Evolutionary conservation across 2,797 vertebrate species (phyloP).

Genomic region (Falco biarmicus): DNA sequence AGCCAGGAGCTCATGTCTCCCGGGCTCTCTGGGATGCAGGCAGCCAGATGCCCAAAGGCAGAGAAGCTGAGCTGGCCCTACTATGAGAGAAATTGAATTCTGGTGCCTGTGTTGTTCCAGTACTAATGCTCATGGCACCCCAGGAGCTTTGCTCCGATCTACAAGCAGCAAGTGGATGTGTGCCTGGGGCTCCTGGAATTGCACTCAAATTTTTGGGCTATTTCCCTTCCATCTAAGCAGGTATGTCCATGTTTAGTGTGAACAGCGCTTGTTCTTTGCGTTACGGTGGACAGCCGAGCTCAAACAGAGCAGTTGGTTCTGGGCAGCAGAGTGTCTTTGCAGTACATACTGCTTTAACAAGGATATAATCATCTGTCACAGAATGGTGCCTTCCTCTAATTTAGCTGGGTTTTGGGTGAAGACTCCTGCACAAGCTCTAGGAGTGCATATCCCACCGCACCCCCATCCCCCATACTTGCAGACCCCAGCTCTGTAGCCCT

Average conservation of each 20-base stretch:
- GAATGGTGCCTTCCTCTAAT: background rate
- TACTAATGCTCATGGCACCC: background rate
- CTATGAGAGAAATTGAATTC: background rate
- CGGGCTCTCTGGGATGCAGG: background rate
- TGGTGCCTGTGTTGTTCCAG: background rate
- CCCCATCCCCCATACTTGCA: background rate
- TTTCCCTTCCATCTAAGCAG: background rate
- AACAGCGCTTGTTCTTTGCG: background rate
- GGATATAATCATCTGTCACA: background rate
- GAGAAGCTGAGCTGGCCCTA: background rate
- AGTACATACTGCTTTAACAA: background rate
- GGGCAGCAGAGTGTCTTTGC: background rate
- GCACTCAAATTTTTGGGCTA: background rate
- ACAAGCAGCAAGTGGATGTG: background rate
- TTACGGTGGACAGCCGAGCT: background rate
- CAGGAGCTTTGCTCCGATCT: background rate
- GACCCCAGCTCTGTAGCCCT: background rate
- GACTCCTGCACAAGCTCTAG: background rate
- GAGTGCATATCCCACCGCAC: background rate
- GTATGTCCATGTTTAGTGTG: background rate
- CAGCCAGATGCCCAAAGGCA: background rate
- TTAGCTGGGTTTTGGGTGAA: background rate
- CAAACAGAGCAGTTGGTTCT: background rate
- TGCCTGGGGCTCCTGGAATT: background rate
- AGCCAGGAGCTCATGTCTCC: background rate